Conservation (phyloP, 37 sponge, comb jelly and placozoan species). For the Cladorhizidae sp. region DNA sequence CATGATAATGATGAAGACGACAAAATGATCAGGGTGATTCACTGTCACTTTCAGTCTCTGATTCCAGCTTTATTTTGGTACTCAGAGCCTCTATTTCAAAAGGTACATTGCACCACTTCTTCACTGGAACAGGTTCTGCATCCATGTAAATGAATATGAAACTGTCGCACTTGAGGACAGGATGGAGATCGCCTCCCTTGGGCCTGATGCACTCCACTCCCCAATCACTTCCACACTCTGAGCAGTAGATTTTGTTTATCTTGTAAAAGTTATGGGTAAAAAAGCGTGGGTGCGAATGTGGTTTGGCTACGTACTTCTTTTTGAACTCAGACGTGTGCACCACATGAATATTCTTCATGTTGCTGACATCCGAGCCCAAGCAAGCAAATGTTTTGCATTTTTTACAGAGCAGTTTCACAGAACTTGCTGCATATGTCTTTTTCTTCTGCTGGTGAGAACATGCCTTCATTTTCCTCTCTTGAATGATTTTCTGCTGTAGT, state of each 20-base stretch:
- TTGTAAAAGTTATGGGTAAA: background rate
- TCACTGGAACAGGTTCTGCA: background rate
- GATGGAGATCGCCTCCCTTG: slow-evolving; percentile 18
- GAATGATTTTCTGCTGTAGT: slow-evolving; percentile 1
- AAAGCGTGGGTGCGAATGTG: background rate
- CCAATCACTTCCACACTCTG: slow-evolving; percentile 55
- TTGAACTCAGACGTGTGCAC: slow-evolving; percentile 6
- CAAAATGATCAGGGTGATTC: background rate
- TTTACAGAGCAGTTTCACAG: slow-evolving; percentile 33
- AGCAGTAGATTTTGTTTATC: slow-evolving; percentile 53
- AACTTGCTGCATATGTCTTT: background rate
- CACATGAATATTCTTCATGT: background rate
- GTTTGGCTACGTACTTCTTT: background rate
- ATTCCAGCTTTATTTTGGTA: no score
- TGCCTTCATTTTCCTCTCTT: background rate
- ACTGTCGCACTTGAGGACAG: slow-evolving; percentile 62
- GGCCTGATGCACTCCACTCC: slow-evolving; percentile 45
- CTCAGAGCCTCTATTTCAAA: slow-evolving; percentile 6
- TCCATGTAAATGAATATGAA: slow-evolving; percentile 47
- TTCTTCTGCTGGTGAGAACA: background rate
- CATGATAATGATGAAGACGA: background rate
- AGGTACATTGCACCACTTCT: slow-evolving; percentile 28
- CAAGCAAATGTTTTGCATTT: slow-evolving; percentile 60
- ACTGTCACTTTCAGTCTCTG: no score
- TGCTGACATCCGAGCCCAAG: slow-evolving; percentile 38